Percentiles rank a stretch among this genome's conserved stretches.
These are phyloP conservation scores for Lates japonicus DNA, from an alignment of 2,797 vertebrate species.

Conservation along the genomic window DNA sequence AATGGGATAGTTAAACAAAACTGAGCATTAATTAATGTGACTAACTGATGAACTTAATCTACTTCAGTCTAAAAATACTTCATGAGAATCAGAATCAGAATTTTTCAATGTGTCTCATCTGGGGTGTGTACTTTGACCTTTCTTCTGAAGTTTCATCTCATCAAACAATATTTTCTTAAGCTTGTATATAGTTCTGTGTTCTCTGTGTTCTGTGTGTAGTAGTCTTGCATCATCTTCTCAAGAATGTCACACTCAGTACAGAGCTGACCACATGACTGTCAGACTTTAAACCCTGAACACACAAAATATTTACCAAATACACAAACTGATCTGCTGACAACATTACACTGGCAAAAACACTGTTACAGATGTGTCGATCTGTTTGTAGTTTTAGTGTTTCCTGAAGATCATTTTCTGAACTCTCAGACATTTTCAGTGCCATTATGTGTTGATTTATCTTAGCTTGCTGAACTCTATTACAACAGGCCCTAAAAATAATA, in stretches of 20 bases:
- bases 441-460: background rate
- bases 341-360: background rate
- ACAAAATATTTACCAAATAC: conserved; percentile 5
- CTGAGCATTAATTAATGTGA: background rate
- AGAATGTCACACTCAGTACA: conserved; percentile 22
- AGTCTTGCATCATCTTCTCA: conserved; percentile 7
- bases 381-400: background rate
- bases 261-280: conserved; percentile 19
- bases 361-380: background rate
- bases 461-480: background rate
- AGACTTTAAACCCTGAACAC: conserved; percentile 49
- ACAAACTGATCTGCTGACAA: background rate
- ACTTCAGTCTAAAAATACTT: no score
- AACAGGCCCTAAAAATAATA: background rate
- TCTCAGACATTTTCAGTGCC: background rate
- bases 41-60: background rate
- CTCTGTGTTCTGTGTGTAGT: background rate
- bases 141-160: background rate
- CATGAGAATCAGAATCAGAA: no score
- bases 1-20: background rate
- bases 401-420: background rate
- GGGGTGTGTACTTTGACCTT: no score
- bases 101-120: no score
- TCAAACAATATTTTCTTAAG: background rate
- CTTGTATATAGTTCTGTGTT: background rate